phyloP scores from a whole-genome alignment of 1,140 invertebrate species.

The Bactericera cockerelli region DNA sequence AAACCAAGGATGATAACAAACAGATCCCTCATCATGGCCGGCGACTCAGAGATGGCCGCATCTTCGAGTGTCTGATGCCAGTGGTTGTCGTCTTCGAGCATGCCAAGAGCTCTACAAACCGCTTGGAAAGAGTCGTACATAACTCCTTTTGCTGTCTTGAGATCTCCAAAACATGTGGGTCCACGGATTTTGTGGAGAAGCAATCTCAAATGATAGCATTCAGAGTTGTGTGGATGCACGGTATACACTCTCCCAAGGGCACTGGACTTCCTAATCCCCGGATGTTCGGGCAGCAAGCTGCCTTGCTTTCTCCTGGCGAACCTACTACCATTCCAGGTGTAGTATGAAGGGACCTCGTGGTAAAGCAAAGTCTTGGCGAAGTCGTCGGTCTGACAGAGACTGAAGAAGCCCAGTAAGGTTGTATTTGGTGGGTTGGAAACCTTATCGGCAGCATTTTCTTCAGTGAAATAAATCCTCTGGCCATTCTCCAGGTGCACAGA shows the following conservation, averaged over 20 bases:
- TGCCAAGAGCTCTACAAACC: slow-evolving; percentile 21
- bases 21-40: not conserved
- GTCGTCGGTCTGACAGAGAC: not conserved
- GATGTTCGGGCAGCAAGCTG: not conserved
- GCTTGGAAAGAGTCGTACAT: slow-evolving; percentile 23
- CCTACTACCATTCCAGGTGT: slow-evolving; percentile 3
- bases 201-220: slow-evolving; percentile 26
- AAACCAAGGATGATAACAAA: not conserved
- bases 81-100: slow-evolving; percentile 26
- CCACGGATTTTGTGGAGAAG: slow-evolving; percentile 31
- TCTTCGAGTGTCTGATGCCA: slow-evolving; percentile 18
- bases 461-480: slow-evolving; percentile 21
- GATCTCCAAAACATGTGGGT: slow-evolving; percentile 27
- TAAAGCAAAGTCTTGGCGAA: slow-evolving; percentile 10
- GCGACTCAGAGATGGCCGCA: not conserved
- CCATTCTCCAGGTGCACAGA: slow-evolving; percentile 25
- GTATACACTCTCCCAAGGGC: slow-evolving; percentile 26
- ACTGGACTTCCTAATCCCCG: slow-evolving; percentile 15
- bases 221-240: slow-evolving; percentile 25
- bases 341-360: too few species aligned
- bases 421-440: not conserved
- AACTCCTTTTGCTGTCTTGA: slow-evolving; percentile 25
- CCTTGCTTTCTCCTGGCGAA: not conserved
- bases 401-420: slow-evolving; percentile 11
- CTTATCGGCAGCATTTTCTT: slow-evolving; percentile 4